Evolutionary conservation across 2,113 vertebrate species (phyloP), one percentile per base, ranked within the genome.

Genomic region (Chloropsis hardwickii): DNA sequence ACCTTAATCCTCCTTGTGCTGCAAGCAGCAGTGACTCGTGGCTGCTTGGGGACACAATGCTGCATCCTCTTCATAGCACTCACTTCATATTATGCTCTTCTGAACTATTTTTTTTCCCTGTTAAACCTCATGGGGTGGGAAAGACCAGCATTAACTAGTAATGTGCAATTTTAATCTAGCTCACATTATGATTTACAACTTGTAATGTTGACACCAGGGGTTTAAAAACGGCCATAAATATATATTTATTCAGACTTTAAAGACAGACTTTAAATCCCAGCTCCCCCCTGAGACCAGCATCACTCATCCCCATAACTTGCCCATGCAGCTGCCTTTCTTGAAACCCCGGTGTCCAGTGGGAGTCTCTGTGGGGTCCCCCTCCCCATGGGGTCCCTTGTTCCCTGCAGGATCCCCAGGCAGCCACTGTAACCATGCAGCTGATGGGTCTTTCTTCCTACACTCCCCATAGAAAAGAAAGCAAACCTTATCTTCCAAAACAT

Each of bases 351-450:
- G 29, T 35, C 35, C 35, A 23, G 45, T 6, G 3, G 25, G 50
- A 82, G 6, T 4, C 19, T 37, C 42, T 15, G 40, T 12, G 2
- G 70, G 31, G 22, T 72, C 31, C 14, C 62, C n/a, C 54, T 89
- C 56, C 39, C 56, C 33, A 17, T 1, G 6, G 64, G 22, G 33
- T 35, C 11, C 29, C 42, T 37, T 10, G 0, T 16, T 58, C 31
- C 45, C 83, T 4, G 1, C 4, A 10, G 53, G 21, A 18, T 53
- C 64, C 39, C 31, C 7, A 6, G 44, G 80, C 57, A 88, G 51
- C 1, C 13, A 7, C 42, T 53, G 48, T 0, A 62, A 47, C 66
- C 10, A 2, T 5, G 1, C 1, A 4, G 70, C 39, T 54, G 2
- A 58, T 67, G 65, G 33, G 37, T 61, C 45, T 33, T 60, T 45